A percentile compares a stretch with the other conserved stretches of the same genome.
These are phyloP conservation scores for Chloromyia formosa DNA, from an alignment of 2,888 invertebrate genomes.

Conservation along the genomic window DNA sequence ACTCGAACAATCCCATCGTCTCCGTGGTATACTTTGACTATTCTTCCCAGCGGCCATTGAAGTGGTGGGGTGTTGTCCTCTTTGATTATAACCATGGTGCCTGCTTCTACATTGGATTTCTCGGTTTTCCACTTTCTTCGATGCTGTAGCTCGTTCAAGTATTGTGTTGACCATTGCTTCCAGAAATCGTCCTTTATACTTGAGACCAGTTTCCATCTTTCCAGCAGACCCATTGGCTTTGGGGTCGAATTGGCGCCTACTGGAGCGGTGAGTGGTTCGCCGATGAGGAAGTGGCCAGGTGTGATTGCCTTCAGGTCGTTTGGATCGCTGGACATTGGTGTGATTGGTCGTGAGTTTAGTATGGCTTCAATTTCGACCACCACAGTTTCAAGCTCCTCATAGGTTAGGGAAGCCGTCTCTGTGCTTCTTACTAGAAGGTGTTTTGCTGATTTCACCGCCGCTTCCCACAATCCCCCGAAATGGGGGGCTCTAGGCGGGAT, in stretches of 20 bases:
- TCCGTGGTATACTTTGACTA: background rate
- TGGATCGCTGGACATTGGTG: no score
- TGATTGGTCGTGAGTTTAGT: conserved; percentile 26
- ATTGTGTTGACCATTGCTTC: background rate
- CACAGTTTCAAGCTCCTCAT: no score
- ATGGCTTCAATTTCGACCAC: no score
- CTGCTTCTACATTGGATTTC: background rate
- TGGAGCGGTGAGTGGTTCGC: no score
- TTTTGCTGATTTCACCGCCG: conserved; percentile 45
- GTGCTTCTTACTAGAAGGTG: background rate
- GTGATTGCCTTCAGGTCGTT: no score
- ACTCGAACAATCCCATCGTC: background rate
- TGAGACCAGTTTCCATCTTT: no score
- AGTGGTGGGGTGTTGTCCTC: background rate
- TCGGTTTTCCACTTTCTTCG: background rate
- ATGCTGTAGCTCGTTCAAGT: background rate
- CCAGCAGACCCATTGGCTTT: no score
- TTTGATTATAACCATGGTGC: background rate
- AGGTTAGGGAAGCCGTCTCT: conserved; percentile 44
- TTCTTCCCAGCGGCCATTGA: background rate
- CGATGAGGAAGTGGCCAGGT: no score
- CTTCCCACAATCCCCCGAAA: conserved; percentile 43
- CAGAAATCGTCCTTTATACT: background rate
- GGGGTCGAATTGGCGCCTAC: no score
- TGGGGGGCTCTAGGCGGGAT: background rate